Conservation (phyloP, 2,888 invertebrate genomes). For the Drosophila parthenogenetica region DNA sequence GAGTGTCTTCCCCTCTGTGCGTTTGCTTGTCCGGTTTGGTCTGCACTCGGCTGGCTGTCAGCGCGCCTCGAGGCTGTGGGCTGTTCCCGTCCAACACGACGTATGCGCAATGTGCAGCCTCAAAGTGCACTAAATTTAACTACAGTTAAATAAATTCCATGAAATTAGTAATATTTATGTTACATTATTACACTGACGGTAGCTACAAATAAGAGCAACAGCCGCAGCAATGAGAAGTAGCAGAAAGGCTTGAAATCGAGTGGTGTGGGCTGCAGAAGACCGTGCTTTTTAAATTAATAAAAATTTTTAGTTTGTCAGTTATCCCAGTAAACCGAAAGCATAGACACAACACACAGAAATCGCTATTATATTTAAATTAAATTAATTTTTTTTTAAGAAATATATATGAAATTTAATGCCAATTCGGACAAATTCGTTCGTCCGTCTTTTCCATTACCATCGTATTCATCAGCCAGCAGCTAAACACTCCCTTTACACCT, state of each 20-base stretch:
- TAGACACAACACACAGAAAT: too few relatives aligned
- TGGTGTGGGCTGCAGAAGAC: background rate
- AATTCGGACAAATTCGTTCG: too few relatives aligned
- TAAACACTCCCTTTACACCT: background rate
- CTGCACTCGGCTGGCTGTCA: constrained; percentile 68
- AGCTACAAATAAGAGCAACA: constrained; percentile 60
- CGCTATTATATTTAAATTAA: too few relatives aligned
- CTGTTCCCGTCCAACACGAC: constrained; percentile 51
- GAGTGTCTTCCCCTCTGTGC: constrained; percentile 3
- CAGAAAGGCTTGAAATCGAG: background rate
- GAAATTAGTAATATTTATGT: constrained; percentile 81
- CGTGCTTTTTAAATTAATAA: too few relatives aligned
- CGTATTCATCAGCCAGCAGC: background rate
- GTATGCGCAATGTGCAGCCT: constrained; percentile 72
- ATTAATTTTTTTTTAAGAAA: too few relatives aligned
- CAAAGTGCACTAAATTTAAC: constrained; percentile 74
- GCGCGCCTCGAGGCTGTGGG: constrained; percentile 70
- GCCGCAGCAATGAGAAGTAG: constrained; percentile 2
- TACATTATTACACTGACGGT: constrained; percentile 73
- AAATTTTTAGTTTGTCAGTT: too few relatives aligned
- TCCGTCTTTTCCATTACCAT: too few relatives aligned
- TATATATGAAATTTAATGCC: too few relatives aligned
- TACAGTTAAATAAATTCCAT: constrained; percentile 77
- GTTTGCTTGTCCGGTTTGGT: constrained; percentile 19
- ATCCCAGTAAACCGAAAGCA: too few relatives aligned